Evolutionary conservation across 35 echinoderm and acorn worm species (phyloP).

Genomic region (Lytechinus variegatus): DNA sequence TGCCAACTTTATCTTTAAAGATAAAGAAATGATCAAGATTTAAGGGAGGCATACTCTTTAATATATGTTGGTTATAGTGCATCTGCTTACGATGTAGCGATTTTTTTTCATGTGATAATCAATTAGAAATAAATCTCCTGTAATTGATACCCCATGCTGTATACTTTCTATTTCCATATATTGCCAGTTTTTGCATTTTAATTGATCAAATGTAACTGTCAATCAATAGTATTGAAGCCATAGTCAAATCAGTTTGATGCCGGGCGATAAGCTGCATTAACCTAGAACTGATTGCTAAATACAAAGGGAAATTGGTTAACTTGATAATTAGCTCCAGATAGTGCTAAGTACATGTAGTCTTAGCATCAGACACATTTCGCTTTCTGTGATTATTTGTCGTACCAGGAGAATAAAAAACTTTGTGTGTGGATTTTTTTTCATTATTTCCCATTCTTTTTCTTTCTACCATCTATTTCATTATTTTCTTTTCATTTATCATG

Average conservation of each 20-base stretch:
- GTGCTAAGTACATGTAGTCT: not conserved
- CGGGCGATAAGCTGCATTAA: not conserved
- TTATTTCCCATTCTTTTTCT: not conserved
- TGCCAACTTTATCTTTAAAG: not conserved
- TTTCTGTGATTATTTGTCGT: not conserved
- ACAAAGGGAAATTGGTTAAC: slow-evolving; percentile 41
- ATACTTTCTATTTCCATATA: not conserved
- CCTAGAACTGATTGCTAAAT: slow-evolving; percentile 15
- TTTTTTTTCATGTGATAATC: not conserved
- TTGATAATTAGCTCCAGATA: slow-evolving; percentile 28
- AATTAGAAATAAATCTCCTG: not conserved
- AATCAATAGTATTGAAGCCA: not conserved
- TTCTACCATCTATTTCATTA: not conserved
- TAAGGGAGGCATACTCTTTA: not conserved
- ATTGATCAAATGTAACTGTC: slow-evolving; percentile 32
- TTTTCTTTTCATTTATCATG: too few species aligned
- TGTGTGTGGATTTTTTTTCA: not conserved
- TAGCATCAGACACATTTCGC: not conserved
- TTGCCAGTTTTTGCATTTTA: not conserved
- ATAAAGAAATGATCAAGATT: not conserved
- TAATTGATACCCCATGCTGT: not conserved
- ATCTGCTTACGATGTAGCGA: not conserved
- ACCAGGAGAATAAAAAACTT: too few species aligned
- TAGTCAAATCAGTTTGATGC: not conserved
- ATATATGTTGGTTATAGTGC: not conserved